phyloP scores from a whole-genome alignment of 2,113 vertebrate species.

The Dromas ardeola region DNA sequence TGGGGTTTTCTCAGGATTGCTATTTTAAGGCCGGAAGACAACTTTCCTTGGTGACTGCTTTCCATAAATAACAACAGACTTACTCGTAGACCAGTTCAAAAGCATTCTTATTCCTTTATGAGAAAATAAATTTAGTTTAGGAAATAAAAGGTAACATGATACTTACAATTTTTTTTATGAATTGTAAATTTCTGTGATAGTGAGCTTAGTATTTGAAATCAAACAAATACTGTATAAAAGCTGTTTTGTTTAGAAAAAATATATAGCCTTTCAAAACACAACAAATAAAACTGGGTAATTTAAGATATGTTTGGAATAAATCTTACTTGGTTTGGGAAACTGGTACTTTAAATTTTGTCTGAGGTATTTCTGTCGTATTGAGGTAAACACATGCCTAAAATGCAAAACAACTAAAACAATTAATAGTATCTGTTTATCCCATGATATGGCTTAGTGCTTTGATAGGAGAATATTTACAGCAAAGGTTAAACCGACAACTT shows the following conservation, averaged over 20 bases:
- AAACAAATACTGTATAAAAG: not conserved
- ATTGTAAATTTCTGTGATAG: not conserved
- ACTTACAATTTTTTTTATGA: not conserved
- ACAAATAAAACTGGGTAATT: not conserved
- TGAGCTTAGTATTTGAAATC: not conserved
- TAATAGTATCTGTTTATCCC: not conserved
- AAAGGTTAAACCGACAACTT: not conserved
- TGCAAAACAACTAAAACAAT: not conserved
- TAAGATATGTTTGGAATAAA: not conserved
- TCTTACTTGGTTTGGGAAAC: not conserved
- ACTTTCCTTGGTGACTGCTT: not conserved
- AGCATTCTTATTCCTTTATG: not conserved
- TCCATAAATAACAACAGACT: not conserved
- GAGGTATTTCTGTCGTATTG: not conserved
- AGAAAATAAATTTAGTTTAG: not conserved
- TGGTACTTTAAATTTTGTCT: not conserved
- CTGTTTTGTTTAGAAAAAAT: not conserved
- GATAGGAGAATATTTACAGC: not conserved
- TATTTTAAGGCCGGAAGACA: not conserved
- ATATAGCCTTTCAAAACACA: not conserved
- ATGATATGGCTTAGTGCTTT: not conserved
- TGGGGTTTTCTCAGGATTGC: not conserved
- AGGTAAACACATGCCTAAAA: not conserved
- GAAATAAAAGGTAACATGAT: not conserved
- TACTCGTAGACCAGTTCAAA: not conserved